Evolutionary conservation across 1,140 invertebrate genomes (phyloP).

Genomic region (Polyergus mexicanus): DNA sequence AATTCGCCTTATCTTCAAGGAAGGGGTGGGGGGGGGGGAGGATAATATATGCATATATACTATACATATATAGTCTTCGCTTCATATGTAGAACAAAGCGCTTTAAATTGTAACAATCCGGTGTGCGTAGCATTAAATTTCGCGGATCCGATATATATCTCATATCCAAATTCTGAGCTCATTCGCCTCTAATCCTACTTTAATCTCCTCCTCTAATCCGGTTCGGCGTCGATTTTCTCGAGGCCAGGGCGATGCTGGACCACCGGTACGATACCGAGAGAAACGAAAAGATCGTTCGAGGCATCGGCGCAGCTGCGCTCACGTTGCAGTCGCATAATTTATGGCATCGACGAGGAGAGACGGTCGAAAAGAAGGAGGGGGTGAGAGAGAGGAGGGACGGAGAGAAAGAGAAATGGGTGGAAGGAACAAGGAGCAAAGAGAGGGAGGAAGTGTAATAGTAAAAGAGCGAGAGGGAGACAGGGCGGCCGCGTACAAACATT

Average conservation of each 20-base stretch:
- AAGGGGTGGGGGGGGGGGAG: accelerated
- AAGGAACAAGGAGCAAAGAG: background rate
- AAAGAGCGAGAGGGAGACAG: constrained; percentile 45
- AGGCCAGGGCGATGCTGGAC: constrained; percentile 29
- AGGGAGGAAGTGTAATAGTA: constrained; percentile 52
- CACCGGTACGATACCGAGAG: constrained; percentile 39
- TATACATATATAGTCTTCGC: too few species aligned
- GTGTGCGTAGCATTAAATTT: constrained; percentile 14
- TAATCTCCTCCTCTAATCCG: constrained; percentile 52
- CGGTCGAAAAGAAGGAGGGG: constrained; percentile 7
- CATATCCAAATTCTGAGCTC: constrained; percentile 49
- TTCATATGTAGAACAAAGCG: background rate
- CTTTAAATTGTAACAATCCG: background rate
- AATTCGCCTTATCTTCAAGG: background rate
- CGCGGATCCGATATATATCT: constrained; percentile 24
- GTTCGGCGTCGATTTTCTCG: constrained; percentile 58
- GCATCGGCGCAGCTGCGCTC: constrained; percentile 81
- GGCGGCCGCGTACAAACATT: constrained; percentile 54
- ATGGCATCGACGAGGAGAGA: constrained; percentile 79
- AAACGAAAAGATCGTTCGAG: constrained; percentile 56
- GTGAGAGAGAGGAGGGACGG: background rate
- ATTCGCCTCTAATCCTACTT: constrained; percentile 34
- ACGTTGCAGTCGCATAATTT: constrained; percentile 83
- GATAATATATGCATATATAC: background rate
- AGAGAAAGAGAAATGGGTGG: background rate